Evolutionary conservation across 1,140 invertebrate genomes (phyloP), one percentile per base, ranked within the genome.

Genomic region (Aradophagus sp.): DNA sequence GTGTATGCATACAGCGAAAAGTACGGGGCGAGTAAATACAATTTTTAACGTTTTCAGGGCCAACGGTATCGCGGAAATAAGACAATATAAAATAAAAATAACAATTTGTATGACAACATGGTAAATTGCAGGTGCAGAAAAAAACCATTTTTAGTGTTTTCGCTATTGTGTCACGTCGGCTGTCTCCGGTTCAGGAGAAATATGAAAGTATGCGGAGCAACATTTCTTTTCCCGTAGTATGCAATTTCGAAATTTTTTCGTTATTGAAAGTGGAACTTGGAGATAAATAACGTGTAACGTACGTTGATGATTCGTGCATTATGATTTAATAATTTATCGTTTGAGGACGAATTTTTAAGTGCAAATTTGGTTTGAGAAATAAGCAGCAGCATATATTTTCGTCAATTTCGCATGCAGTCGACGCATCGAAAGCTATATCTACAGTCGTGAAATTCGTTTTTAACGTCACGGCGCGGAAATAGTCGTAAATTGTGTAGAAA

Each of bases 101-200:
- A 67, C 63, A 67, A 59, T 67, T 59, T 67, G 53, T 45, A 34
- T 53, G 47, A 53, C 63, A 67, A 48, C 45, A 27, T 47, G 29
- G 53, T 52, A 52, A 67, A 59, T 59, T 59, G 45, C 41, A 34
- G 20, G 13, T 12, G 35, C 26, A 11, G 32, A 36, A 45, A 53
- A 45, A 35, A 29, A 39, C 3, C 45, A 58, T 53, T 67, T 67
- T 47, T 67, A 59, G 44, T 59, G 7, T 35, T 41, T 36, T 45
- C 39, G 20, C 39, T 58, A 47, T 67, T 67, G 52, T 58, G 45
- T 67, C 53, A 53, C 39, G 23, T 41, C 36, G 55, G 45, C 63
- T 67, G 47, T 52, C 47, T 59, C 39, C 12, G 27, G 45, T 44
- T 59, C 53, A 32, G 5, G 14, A 50, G 52, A 59, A 67, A 67